Evolutionary conservation across 2,888 invertebrate genomes (phyloP).

Genomic region (Prenolepis imparis): DNA sequence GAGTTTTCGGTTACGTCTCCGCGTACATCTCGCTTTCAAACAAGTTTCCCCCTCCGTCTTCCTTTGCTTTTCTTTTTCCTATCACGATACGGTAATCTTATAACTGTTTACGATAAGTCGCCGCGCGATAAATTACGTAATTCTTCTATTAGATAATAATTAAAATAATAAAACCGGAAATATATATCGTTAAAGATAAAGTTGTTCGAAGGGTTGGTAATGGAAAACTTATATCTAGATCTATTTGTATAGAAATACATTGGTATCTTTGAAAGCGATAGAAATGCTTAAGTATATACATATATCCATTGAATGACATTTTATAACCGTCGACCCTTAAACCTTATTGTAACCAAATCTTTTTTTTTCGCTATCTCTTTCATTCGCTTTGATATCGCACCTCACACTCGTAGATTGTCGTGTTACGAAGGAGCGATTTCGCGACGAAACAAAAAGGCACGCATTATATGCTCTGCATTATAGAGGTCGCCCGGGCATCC

Average conservation of each 20-base stretch:
- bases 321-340: constrained; percentile 11
- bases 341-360: constrained; percentile 10
- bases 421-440: constrained; percentile 35
- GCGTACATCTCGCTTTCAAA: constrained; percentile 38
- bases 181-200: background rate
- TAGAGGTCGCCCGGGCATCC: constrained; percentile 39
- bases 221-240: background rate
- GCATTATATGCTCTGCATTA: constrained; percentile 58
- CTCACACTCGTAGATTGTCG: constrained; percentile 28
- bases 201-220: background rate
- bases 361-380: background rate
- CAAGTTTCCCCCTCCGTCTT: background rate
- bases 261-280: background rate
- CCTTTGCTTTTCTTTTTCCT: background rate
- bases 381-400: constrained; percentile 18
- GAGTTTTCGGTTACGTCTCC: constrained; percentile 55
- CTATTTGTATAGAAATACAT: background rate
- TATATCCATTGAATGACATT: background rate
- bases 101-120: constrained; percentile 15
- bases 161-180: background rate
- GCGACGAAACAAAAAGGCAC: constrained; percentile 50
- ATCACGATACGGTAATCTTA: constrained; percentile 6
- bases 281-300: background rate
- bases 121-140: background rate
- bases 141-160: background rate